These are phyloP conservation scores for Cydia splendana DNA, from an alignment of 1,140 invertebrate genomes.

Conservation along the genomic window DNA sequence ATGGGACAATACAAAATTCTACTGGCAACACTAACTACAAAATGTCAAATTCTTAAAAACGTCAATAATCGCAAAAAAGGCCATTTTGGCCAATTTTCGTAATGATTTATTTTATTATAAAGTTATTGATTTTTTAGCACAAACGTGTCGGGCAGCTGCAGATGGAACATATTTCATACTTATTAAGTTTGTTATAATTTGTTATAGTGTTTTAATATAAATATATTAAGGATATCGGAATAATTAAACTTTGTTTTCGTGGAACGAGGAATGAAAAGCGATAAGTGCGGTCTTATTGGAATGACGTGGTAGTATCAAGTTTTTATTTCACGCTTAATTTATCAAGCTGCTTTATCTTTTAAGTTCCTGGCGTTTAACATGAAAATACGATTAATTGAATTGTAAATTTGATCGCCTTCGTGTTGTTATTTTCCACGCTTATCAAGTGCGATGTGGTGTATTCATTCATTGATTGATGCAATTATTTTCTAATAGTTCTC, in stretches of 20 bases:
- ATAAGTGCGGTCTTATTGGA: constrained; percentile 22
- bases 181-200: constrained; percentile 33
- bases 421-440: constrained; percentile 14
- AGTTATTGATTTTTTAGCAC: constrained; percentile 63
- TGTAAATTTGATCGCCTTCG: background rate
- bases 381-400: constrained; percentile 9
- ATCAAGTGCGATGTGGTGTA: background rate
- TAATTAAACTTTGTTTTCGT: constrained; percentile 23
- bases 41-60: constrained; percentile 48
- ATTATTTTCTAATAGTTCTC: background rate
- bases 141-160: constrained; percentile 44
- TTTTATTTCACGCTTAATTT: constrained; percentile 24
- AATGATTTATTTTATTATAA: constrained; percentile 53
- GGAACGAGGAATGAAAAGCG: background rate
- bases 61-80: constrained; percentile 56
- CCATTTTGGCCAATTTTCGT: constrained; percentile 64
- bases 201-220: background rate
- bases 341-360: constrained; percentile 5
- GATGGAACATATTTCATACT: constrained; percentile 37
- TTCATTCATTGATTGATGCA: background rate
- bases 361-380: background rate
- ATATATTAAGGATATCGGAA: background rate
- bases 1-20: background rate
- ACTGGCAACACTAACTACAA: constrained; percentile 44
- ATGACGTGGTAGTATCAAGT: constrained; percentile 26